phyloP scores from a whole-genome alignment of 2,888 invertebrate species.

The Dimorphilus gyrociliatus region DNA sequence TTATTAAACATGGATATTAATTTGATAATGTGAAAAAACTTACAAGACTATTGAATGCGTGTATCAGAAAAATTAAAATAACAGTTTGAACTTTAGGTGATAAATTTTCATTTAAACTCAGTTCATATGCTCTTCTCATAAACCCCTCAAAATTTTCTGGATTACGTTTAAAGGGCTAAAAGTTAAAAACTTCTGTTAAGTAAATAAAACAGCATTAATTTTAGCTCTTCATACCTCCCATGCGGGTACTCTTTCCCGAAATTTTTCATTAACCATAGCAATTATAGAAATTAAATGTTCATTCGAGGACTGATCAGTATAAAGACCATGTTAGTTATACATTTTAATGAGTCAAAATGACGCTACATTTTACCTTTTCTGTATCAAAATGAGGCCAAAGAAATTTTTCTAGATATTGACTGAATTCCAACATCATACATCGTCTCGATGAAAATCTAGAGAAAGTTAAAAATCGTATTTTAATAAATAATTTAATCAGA shows the following conservation, averaged over 20 bases:
- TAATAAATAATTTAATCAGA: no score
- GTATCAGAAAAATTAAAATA: constrained; percentile 75
- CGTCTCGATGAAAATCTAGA: constrained; percentile 45
- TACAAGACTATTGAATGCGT: constrained; percentile 85
- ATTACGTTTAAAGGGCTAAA: constrained; percentile 57
- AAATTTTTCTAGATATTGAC: constrained; percentile 89
- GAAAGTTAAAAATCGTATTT: constrained; percentile 14
- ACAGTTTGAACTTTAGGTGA: constrained; percentile 58
- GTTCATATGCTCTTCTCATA: constrained; percentile 32
- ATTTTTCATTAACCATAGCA: constrained; percentile 97
- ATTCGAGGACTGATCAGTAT: constrained; percentile 45
- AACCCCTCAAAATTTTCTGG: constrained; percentile 43
- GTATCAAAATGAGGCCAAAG: constrained; percentile 83
- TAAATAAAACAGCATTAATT: no score
- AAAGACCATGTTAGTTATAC: background rate
- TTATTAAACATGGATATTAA: background rate
- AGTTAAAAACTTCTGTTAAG: no score
- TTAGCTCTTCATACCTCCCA: constrained; percentile 59
- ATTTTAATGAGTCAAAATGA: background rate
- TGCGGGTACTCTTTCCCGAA: constrained; percentile 82
- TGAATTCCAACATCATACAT: constrained; percentile 88
- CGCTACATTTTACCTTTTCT: constrained; percentile 36
- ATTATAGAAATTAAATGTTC: constrained; percentile 91
- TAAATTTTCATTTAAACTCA: constrained; percentile 47
- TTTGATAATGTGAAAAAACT: no score